A percentile compares a stretch with the other conserved stretches of the same genome.
Conservation (phyloP, 2,113 vertebrate species). For the Riparia riparia region DNA sequence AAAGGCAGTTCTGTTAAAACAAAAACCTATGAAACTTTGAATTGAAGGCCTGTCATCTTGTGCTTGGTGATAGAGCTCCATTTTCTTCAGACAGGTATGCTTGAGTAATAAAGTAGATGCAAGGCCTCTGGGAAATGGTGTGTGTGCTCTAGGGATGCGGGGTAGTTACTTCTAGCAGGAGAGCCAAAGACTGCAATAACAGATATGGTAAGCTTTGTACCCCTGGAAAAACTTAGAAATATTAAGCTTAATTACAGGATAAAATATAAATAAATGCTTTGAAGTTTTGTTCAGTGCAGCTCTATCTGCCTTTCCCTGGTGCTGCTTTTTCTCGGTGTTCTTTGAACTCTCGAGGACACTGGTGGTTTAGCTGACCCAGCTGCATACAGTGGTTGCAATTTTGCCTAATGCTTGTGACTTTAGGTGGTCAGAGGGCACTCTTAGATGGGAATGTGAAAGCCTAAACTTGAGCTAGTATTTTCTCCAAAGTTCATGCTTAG, state of each 20-base stretch:
- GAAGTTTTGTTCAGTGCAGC: background rate
- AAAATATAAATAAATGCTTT: background rate
- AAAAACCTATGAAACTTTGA: background rate
- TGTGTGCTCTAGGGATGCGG: background rate
- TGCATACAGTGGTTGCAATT: background rate
- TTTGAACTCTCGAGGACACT: background rate
- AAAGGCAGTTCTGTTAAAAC: conserved; percentile 4
- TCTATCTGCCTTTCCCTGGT: background rate
- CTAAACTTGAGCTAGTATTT: background rate
- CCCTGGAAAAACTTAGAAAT: background rate
- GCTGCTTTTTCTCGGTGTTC: background rate
- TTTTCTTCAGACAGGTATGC: background rate
- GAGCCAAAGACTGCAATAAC: background rate
- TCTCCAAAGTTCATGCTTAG: background rate
- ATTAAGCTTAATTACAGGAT: background rate
- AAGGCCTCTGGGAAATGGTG: background rate
- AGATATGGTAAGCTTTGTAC: background rate
- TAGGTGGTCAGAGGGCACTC: background rate
- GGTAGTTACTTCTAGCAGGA: background rate
- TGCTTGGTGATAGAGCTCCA: background rate
- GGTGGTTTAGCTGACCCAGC: background rate
- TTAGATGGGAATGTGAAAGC: background rate
- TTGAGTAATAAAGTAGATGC: background rate
- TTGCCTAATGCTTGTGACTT: background rate
- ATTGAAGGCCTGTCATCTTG: background rate